Evolutionary conservation across 2,797 vertebrate genomes (phyloP), one percentile per base, ranked within the genome.

Genomic region (Lepidocolaptes lacrymiger): DNA sequence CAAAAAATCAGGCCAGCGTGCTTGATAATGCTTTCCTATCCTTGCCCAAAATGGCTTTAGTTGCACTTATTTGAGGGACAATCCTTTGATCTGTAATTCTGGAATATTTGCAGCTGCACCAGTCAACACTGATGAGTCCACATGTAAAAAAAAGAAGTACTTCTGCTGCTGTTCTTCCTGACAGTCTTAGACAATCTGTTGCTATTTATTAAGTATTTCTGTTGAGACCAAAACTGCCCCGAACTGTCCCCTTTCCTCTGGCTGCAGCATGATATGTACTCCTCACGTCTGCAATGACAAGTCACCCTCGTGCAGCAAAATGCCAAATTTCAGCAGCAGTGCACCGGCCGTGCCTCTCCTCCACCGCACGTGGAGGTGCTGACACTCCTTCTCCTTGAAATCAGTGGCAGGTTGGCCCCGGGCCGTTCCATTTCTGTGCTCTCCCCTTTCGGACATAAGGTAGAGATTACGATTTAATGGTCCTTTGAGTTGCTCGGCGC

Each of bases 401-500:
- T 34, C 58, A 27, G 75, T 74, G 90, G 77, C 91, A 55, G 81
- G 56, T 86, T 22, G 6, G 93, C 91, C 93, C 89, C 19, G 24
- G 80, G 83, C 84, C 5, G 22, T 91, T 91, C 41, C 15, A 26
- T 54, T 75, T 59, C 74, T 55, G 30, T n/a, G 58, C 91, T 96
- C 91, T 95, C 91, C 81, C 79, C 84, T 91, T 78, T 93, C 30
- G 94, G 97, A 96, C 97, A 97, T 97, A 96, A 98, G 97, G 97
- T 97, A 97, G 97, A 97, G 97, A 98, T 97, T 96, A 97, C 94
- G 64, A 89, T 97, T 90, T 97, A 97, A 96, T 95, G 95, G 93
- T 95, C 62, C 96, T 97, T 96, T 97, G 96, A 96, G 96, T 59
- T 87, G 82, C 94, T 95, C 14, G 7, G 91, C 48, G 64, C 96